Base-by-base conservation (phyloP, 2,797 vertebrate species). In the Xenentodon cancila region DNA sequence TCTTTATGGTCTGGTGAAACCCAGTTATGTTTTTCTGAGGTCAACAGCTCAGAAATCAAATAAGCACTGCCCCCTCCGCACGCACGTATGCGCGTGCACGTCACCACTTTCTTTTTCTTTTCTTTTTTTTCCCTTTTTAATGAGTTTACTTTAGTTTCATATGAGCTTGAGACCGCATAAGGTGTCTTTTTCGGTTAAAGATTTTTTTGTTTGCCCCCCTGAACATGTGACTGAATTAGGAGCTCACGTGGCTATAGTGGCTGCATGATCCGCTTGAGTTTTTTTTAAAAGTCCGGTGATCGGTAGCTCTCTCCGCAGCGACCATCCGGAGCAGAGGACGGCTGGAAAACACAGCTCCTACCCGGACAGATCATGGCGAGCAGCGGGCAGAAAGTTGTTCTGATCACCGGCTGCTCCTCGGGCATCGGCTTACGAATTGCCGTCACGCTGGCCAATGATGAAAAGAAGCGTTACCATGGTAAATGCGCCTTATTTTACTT, bases 321-420 rank as follows among this genome's bases (percentile, higher is more conserved):
- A 86, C 85, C 82, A 84, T 80, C 85, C 76, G 74, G 79, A 85
- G 86, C 71, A 77, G 73, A 87, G 77, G 74, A 88, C 71, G 82
- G 77, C 83, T 69, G 78, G 21, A 76, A 70, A 84, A 80, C 86
- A 64, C 82, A 72, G 81, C 69, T 69, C 71, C 80, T 46, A 71
- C 60, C 71, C 76, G 84, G 84, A 86, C 86, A 78, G 71, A 92
- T 84, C 90, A 97, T 98, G 96, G 96, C 95, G 69, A 90, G 89
- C 85, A 80, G 89, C 19, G 89, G 84, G 84, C 93, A 93, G 68
- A 95, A 89, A 90, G 95, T 93, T 6, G 96, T 98, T 53, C 91
- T 98, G 55, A 91, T 98, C 91, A 97, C 96, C 17, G 97, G 96
- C 85, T 98, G 97, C 81, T 98, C 97, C 59, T 97, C 97, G 0